Evolutionary conservation across 2,113 vertebrate genomes (phyloP).

Genomic region (Cryptotis parvus): DNA sequence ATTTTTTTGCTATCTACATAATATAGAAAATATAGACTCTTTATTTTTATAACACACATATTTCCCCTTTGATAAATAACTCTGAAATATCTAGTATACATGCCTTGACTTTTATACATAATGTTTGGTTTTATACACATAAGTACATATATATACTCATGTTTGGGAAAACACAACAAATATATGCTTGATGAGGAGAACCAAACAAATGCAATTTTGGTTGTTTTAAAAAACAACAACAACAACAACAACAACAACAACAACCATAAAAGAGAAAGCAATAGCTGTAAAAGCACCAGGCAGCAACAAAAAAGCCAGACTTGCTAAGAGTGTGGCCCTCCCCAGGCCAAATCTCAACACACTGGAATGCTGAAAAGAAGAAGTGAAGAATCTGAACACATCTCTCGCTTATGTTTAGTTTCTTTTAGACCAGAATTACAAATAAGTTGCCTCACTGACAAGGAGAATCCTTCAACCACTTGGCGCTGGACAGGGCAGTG

Average conservation of each 20-base stretch:
- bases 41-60: conserved; percentile 91
- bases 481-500: conserved; percentile 42
- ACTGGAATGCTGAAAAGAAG: not conserved
- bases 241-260: conserved; percentile 55
- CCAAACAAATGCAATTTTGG: conserved; percentile 82
- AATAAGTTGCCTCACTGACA: not conserved
- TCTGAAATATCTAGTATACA: conserved; percentile 92
- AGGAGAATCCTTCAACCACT: conserved; percentile 29
- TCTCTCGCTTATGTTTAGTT: not conserved
- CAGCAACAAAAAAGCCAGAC: conserved; percentile 64
- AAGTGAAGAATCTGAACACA: not conserved
- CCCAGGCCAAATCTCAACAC: not conserved
- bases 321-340: conserved; percentile 71
- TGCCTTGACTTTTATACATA: conserved; percentile 88
- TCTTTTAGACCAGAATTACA: not conserved
- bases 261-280: conserved; percentile 52
- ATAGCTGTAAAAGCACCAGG: conserved; percentile 74
- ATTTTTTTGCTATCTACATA: conserved; percentile 87
- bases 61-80: conserved; percentile 92
- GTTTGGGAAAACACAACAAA: conserved; percentile 90
- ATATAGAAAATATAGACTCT: conserved; percentile 94
- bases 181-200: conserved; percentile 87
- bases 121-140: conserved; percentile 85
- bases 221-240: conserved; percentile 69
- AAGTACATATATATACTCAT: conserved; percentile 87